Conservation (phyloP, 2,797 vertebrate species). For the Melopsittacus undulatus region DNA sequence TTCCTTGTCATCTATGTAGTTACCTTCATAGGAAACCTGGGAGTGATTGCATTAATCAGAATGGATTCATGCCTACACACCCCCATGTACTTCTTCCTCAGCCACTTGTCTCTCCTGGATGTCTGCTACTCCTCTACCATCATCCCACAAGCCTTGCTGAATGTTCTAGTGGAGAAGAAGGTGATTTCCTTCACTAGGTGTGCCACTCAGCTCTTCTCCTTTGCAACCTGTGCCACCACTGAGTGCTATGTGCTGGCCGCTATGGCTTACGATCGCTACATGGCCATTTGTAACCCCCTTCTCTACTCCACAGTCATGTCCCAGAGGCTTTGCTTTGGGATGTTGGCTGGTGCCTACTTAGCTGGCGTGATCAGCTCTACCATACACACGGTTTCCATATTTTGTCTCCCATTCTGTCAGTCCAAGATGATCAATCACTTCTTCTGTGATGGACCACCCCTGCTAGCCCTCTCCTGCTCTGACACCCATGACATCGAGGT, state of each 20-base stretch:
- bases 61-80: neutral
- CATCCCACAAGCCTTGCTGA: neutral
- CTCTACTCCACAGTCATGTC: neutral
- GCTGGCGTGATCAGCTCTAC: neutral
- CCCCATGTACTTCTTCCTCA: constrained; percentile 5
- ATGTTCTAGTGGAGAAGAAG: neutral
- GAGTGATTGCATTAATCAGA: neutral
- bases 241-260: constrained; percentile 7
- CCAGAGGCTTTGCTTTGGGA: neutral
- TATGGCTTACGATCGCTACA: neutral
- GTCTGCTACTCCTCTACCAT: neutral
- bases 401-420: neutral
- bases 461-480: constrained; percentile 10
- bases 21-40: neutral
- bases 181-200: neutral
- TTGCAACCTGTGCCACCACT: neutral
- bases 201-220: neutral
- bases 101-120: neutral
- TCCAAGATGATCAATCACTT: neutral
- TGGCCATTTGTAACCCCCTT: neutral
- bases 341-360: neutral
- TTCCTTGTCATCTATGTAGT: neutral
- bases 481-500: rapidly evolving
- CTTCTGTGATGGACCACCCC: neutral
- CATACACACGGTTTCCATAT: neutral